These are phyloP conservation scores for Cryptotis parvus DNA, from an alignment of 2,113 vertebrate genomes.

Conservation along the genomic window DNA sequence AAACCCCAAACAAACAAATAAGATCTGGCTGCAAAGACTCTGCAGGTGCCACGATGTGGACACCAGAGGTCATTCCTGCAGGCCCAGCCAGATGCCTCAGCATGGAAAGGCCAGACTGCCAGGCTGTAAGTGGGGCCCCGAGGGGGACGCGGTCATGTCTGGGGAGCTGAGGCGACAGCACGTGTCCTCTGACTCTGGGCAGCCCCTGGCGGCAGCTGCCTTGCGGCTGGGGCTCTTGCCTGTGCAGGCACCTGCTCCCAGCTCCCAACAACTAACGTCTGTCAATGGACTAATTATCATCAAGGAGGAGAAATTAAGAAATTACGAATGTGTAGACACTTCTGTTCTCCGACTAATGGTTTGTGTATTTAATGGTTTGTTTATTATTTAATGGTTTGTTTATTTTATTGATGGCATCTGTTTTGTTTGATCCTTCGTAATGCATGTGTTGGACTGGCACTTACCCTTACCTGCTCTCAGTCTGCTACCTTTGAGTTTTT, in stretches of 20 bases:
- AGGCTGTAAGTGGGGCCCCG: background rate
- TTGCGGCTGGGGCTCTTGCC: too few relatives aligned
- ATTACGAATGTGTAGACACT: conserved; percentile 75
- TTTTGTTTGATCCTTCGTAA: conserved; percentile 57
- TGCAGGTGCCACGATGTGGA: background rate
- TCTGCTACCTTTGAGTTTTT: conserved; percentile 10
- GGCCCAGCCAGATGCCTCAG: conserved; percentile 11
- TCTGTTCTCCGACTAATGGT: conserved; percentile 71
- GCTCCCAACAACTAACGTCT: conserved; percentile 66
- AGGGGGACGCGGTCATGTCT: background rate
- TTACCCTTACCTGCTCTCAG: conserved; percentile 1
- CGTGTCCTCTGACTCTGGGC: background rate
- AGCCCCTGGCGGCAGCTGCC: background rate
- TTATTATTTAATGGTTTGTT: conserved; percentile 77
- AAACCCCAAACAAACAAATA: too few relatives aligned
- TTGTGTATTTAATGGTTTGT: conserved; percentile 70
- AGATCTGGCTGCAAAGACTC: conserved; percentile 14
- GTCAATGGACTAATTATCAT: conserved; percentile 77
- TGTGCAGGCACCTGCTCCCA: conserved; percentile 56
- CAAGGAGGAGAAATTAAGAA: conserved; percentile 75
- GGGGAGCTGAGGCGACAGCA: background rate
- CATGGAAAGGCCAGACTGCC: background rate
- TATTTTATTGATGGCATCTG: conserved; percentile 75
- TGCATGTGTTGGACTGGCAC: conserved; percentile 32
- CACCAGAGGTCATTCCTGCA: background rate